Percentiles rank a stretch among this genome's conserved stretches.
Evolutionary conservation across 2,888 invertebrate species (phyloP).

Genomic region (Eilema caniola): DNA sequence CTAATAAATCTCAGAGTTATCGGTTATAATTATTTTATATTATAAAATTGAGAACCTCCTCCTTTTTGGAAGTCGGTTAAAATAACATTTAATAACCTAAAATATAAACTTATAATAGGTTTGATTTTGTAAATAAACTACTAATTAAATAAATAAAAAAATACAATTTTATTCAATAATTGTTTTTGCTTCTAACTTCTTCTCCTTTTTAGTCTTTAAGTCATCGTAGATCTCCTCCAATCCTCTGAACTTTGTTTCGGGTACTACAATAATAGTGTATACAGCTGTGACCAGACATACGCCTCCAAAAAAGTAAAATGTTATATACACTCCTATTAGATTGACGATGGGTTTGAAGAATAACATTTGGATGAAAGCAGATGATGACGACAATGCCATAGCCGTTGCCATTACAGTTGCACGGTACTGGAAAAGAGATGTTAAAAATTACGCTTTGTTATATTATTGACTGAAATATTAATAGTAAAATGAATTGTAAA

Average conservation of each 20-base stretch:
- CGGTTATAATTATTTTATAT: too few relatives aligned
- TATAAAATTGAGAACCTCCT: too few relatives aligned
- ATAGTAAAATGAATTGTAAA: too few relatives aligned
- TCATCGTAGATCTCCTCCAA: slow-evolving; percentile 9
- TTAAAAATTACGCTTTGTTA: background rate
- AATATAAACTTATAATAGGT: too few relatives aligned
- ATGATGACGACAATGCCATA: slow-evolving; percentile 64
- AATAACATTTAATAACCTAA: background rate
- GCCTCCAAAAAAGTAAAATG: slow-evolving; percentile 6
- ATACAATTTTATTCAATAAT: background rate
- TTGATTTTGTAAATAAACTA: too few relatives aligned
- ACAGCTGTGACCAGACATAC: slow-evolving; percentile 1
- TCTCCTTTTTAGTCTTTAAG: slow-evolving; percentile 7
- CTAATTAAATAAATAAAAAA: too few relatives aligned
- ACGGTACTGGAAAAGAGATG: slow-evolving; percentile 68
- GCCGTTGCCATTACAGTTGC: slow-evolving; percentile 72
- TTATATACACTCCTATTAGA: slow-evolving; percentile 22
- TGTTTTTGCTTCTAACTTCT: background rate
- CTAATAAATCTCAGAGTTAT: too few relatives aligned
- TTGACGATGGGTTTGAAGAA: slow-evolving; percentile 74
- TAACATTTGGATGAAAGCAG: slow-evolving; percentile 68
- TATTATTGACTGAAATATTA: too few relatives aligned
- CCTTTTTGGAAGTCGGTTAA: too few relatives aligned
- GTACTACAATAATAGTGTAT: background rate
- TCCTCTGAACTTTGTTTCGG: slow-evolving; percentile 5